Evolutionary conservation across 2,113 vertebrate genomes (phyloP).

Genomic region (Bufo gargarizans): DNA sequence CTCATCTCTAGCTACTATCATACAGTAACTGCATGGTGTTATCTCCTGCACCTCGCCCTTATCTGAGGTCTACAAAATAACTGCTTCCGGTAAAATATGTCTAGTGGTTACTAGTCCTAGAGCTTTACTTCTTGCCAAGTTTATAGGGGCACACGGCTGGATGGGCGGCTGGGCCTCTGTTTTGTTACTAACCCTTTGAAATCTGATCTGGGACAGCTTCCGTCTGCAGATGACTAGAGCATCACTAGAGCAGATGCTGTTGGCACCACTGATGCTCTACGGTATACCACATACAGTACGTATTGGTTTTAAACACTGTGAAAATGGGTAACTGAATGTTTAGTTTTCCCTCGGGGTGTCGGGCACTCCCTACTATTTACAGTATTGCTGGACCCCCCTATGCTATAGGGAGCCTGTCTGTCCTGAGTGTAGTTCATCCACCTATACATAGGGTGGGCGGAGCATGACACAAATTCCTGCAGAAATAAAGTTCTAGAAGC

Average conservation of each 20-base stretch:
- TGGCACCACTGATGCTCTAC: not conserved
- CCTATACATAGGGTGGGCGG: too few species aligned
- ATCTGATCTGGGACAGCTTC: slow-evolving; percentile 14
- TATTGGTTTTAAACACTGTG: not conserved
- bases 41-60: not conserved
- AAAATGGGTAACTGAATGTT: not conserved
- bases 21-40: not conserved
- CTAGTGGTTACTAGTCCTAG: not conserved
- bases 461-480: too few species aligned
- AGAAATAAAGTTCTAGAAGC: too few species aligned
- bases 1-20: too few species aligned
- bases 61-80: not conserved
- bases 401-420: too few species aligned
- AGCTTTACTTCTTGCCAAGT: not conserved
- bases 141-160: not conserved
- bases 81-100: too few species aligned
- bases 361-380: not conserved
- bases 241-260: not conserved
- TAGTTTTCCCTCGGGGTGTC: not conserved
- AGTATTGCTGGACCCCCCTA: not conserved
- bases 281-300: not conserved
- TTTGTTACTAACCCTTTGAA: slow-evolving; percentile 35
- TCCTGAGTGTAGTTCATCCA: too few species aligned
- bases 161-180: not conserved
- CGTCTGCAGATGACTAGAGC: slow-evolving; percentile 9